Conservation (phyloP, 92 coral and sea anemone genomes). For the Bergia puertoricense region DNA sequence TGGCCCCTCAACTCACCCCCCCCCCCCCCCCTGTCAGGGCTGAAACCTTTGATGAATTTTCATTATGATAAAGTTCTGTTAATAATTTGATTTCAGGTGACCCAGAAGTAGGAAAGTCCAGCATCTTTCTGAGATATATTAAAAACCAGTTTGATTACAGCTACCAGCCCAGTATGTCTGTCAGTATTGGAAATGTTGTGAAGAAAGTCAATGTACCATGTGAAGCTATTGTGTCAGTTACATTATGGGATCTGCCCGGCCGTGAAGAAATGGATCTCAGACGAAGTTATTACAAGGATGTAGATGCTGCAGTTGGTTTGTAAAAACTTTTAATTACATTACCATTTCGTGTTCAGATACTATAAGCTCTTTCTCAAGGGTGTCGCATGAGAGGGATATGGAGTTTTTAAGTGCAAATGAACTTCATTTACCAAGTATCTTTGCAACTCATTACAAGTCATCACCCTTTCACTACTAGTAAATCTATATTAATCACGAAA, state of each 20-base stretch:
- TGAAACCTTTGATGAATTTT: too few species aligned
- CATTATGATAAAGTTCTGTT: neutral
- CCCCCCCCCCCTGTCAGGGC: neutral
- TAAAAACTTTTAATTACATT: neutral
- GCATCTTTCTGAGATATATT: slow-evolving; percentile 90
- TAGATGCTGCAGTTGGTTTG: slow-evolving; percentile 98
- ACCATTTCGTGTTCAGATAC: neutral
- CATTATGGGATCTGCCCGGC: slow-evolving; percentile 97
- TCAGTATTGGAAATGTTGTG: slow-evolving; percentile 92
- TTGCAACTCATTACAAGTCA: too few species aligned
- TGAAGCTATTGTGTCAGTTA: slow-evolving; percentile 94
- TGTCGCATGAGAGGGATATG: too few species aligned
- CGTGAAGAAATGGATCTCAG: slow-evolving; percentile 99
- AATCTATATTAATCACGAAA: too few species aligned
- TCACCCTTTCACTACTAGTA: too few species aligned
- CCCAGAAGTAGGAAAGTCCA: slow-evolving; percentile 94
- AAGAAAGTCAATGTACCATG: slow-evolving; percentile 95
- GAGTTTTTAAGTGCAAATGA: too few species aligned
- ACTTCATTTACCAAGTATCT: too few species aligned
- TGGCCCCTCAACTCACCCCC: too few species aligned
- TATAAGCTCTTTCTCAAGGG: neutral
- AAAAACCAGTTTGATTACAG: slow-evolving; percentile 99
- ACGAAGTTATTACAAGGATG: slow-evolving; percentile 97
- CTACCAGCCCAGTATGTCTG: slow-evolving; percentile 95
- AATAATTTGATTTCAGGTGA: slow-evolving; percentile 64